Conservation (phyloP, 2,113 vertebrate genomes). For the Cepphus grylle region DNA sequence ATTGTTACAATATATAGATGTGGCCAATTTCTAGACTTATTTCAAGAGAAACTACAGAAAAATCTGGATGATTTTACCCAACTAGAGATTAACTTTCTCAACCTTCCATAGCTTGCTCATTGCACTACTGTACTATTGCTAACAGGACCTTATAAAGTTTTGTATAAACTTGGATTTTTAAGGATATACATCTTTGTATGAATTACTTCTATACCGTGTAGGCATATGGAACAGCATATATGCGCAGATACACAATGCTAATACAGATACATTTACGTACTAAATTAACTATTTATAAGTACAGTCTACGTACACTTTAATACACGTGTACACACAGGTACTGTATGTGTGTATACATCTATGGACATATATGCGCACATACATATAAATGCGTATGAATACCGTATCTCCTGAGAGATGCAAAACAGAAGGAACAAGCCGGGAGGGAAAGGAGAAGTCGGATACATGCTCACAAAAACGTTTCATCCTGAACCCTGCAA, state of each 20-base stretch:
- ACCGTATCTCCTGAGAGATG: background rate
- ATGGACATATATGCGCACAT: background rate
- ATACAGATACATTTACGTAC: fast-evolving
- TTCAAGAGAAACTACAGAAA: background rate
- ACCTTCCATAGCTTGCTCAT: background rate
- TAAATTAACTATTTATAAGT: background rate
- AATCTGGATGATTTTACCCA: background rate
- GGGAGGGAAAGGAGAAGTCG: background rate
- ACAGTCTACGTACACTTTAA: background rate
- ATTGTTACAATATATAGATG: background rate
- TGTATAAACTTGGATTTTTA: background rate
- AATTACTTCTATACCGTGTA: background rate
- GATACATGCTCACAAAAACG: fast-evolving
- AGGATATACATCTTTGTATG: background rate
- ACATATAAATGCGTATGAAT: fast-evolving
- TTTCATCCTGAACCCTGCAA: background rate
- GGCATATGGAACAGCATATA: fast-evolving
- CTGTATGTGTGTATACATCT: fast-evolving
- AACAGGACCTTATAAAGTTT: background rate
- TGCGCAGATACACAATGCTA: background rate
- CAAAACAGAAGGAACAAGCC: background rate
- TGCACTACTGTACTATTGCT: too few species aligned
- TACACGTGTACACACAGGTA: too few species aligned
- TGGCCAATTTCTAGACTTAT: background rate
- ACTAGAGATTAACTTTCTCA: background rate